Evolutionary conservation across 2,888 invertebrate species (phyloP), one percentile per base, ranked within the genome.

Genomic region (Aleiodes leptofemur): DNA sequence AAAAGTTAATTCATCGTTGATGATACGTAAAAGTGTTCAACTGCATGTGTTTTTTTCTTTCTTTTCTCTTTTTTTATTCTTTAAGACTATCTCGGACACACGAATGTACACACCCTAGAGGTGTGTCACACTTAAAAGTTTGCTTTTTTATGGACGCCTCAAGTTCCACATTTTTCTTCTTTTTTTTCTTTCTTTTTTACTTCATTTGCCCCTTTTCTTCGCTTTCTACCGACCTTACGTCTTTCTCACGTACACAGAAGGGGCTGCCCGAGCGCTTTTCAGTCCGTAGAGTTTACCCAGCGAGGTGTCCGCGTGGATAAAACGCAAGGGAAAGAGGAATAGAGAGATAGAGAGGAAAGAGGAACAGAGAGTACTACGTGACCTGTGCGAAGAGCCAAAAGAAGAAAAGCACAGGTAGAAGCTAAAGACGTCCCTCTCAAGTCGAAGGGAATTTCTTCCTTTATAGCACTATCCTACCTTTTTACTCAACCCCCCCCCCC

Each of bases 91-190:
- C 43, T 43, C 43, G 43, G 43, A 43, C 43, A 43, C 43, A 43
- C 43, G 64, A 43, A 48, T 64, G 43, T 43, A 48, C 29, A 13
- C 23, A 13, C 23, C 11, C 14, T 23, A 50, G 29, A 48, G 16
- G 16, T 64, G 55, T 68, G 57, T 64, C 64, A 66, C 64, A 61
- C 69, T 66, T 50, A 34, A 71, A 72, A 75, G 77, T 77, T 78
- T 78, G 73, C 77, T 77, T 74, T 76, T 79, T 76, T 74, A 76
- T 77, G 74, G 73, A 74, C 72, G 77, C 64, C 68, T 29, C 61
- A 43, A 51, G 55, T 48, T 69, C 16, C n/a, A 48, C 48, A 31
- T 64, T 61, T 48, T 72, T 59, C 16, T 31, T 34, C 11, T 56
- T 38, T 48, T 73, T 66, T 64, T 31, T 34, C 11, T 56, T 38